These are phyloP conservation scores for Dichetophora obliterata DNA, from an alignment of 2,888 invertebrate species.

Conservation along the genomic window DNA sequence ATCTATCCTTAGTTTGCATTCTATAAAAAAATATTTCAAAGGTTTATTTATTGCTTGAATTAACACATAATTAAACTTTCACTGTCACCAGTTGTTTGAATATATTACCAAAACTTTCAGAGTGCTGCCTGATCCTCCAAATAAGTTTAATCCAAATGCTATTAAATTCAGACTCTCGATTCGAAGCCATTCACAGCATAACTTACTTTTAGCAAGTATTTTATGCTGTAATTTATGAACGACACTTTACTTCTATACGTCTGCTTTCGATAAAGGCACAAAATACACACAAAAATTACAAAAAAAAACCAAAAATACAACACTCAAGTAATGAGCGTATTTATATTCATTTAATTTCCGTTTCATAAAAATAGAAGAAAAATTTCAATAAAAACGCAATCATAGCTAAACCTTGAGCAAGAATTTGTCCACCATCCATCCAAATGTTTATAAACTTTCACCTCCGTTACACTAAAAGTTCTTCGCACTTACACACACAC, in stretches of 20 bases:
- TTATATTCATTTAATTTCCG: conserved; percentile 7
- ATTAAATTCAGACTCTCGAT: not conserved
- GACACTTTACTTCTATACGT: not conserved
- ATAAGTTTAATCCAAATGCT: not conserved
- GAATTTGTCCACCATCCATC: not conserved
- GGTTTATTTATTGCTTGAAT: too few species aligned
- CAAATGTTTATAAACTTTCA: not conserved
- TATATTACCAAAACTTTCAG: not conserved
- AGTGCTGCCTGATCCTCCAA: not conserved
- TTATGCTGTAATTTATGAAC: not conserved
- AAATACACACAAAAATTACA: not conserved
- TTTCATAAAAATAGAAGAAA: not conserved
- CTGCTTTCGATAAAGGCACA: not conserved
- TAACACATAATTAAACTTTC: too few species aligned
- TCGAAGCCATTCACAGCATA: not conserved
- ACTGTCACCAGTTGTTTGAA: too few species aligned
- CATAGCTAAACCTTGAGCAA: not conserved
- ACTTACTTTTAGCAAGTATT: not conserved
- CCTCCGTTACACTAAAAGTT: too few species aligned
- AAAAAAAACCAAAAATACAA: not conserved
- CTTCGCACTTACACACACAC: too few species aligned
- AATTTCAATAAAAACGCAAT: not conserved
- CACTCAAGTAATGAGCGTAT: not conserved
- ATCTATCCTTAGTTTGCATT: too few species aligned
- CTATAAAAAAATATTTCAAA: too few species aligned